Conservation (phyloP, 2,113 vertebrate species). For the Casuarius casuarius region DNA sequence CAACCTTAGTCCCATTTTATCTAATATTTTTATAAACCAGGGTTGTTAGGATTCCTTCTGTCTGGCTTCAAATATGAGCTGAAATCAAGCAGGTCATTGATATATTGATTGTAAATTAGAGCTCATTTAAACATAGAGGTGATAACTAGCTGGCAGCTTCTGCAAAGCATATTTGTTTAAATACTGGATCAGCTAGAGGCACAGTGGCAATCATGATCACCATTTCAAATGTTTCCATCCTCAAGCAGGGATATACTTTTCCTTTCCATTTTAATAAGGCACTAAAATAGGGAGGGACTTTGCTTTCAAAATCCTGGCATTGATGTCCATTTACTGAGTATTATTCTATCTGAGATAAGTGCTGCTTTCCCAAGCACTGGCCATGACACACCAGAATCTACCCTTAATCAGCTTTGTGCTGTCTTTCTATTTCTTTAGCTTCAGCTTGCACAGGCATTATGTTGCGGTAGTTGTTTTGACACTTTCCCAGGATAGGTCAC, state of each 20-base stretch:
- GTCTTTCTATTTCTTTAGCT: neutral
- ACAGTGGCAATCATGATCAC: neutral
- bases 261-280: neutral
- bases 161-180: neutral
- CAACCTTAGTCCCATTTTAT: neutral
- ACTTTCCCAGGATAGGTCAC: neutral
- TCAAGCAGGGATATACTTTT: neutral
- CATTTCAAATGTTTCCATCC: neutral
- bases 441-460: neutral
- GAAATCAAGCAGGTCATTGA: neutral
- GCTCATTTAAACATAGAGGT: neutral
- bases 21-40: neutral
- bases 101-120: neutral
- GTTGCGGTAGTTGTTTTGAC: neutral
- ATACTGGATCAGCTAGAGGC: neutral
- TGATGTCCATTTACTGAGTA: neutral
- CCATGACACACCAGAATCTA: neutral
- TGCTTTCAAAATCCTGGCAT: neutral
- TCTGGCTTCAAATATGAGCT: neutral
- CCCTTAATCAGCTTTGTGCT: neutral
- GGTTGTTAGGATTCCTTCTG: neutral
- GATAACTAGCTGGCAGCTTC: neutral
- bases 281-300: neutral
- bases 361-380: fast-evolving
- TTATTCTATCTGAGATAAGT: neutral